These are phyloP conservation scores for Melopsittacus undulatus DNA, from an alignment of 2,797 vertebrate species.

Conservation along the genomic window DNA sequence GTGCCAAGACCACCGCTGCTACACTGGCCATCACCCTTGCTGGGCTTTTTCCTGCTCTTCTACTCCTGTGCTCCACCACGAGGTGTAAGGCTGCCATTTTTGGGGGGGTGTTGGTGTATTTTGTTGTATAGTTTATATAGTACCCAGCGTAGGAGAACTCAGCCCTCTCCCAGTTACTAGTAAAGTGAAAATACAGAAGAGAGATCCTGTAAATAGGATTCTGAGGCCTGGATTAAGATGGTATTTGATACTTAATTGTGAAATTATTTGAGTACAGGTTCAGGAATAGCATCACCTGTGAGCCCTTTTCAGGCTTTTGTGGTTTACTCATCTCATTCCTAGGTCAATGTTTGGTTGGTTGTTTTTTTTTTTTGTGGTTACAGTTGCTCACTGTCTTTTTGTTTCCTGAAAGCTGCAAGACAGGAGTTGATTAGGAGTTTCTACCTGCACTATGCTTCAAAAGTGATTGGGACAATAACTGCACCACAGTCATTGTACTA, in stretches of 20 bases:
- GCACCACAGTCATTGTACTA: not conserved
- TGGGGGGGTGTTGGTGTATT: accelerated
- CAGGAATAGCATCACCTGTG: not conserved
- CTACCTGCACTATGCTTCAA: accelerated
- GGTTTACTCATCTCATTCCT: not conserved
- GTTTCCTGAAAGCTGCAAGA: not conserved
- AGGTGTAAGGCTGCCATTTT: accelerated
- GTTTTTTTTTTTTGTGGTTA: too few species aligned
- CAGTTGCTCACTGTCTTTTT: not conserved
- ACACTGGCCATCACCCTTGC: accelerated
- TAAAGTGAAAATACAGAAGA: accelerated
- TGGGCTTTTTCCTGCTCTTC: not conserved
- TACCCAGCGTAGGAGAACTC: not conserved
- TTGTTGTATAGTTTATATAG: accelerated
- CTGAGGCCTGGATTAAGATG: not conserved
- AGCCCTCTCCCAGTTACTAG: accelerated
- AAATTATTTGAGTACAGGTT: not conserved
- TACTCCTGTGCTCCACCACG: accelerated
- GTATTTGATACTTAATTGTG: not conserved
- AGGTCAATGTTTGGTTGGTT: not conserved
- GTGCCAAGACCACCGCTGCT: accelerated
- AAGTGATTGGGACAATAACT: not conserved
- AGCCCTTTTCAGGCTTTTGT: not conserved
- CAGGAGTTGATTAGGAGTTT: not conserved
- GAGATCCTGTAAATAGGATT: too few species aligned